Percentiles rank a stretch among this genome's conserved stretches.
Evolutionary conservation across 2,797 vertebrate genomes (phyloP).

Genomic region (Phrynocephalus forsythii): DNA sequence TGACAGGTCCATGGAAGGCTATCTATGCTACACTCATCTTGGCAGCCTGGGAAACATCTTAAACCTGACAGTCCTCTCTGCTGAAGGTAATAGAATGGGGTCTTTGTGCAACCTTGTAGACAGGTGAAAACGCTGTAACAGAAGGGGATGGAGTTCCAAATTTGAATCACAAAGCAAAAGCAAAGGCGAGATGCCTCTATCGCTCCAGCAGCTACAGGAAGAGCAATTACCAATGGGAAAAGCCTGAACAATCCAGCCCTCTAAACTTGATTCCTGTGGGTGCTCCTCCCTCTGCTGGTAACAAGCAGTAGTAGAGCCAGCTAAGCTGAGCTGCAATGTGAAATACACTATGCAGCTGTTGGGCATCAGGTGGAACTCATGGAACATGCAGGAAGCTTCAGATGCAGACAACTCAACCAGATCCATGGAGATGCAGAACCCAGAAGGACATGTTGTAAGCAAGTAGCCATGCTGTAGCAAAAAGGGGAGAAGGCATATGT

Average conservation of each 20-base stretch:
- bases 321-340: not conserved
- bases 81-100: not conserved
- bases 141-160: too few species aligned
- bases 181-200: conserved; percentile 8
- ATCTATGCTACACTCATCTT: not conserved
- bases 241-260: not conserved
- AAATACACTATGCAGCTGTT: not conserved
- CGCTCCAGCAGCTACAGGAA: not conserved
- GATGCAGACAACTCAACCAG: not conserved
- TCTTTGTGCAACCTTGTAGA: conserved; percentile 29
- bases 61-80: not conserved
- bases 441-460: not conserved
- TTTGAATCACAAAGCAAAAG: conserved; percentile 5
- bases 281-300: conserved; percentile 68
- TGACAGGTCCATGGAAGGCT: conserved; percentile 1
- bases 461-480: not conserved
- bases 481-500: not conserved
- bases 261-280: conserved; percentile 46
- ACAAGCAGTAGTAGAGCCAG: not conserved
- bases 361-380: not conserved
- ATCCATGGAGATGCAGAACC: not conserved
- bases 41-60: conserved; percentile 12
- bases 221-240: not conserved
- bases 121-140: not conserved
- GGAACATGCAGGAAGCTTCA: not conserved